phyloP scores from a whole-genome alignment of 2,888 invertebrate species.

The Gryllus longicercus region DNA sequence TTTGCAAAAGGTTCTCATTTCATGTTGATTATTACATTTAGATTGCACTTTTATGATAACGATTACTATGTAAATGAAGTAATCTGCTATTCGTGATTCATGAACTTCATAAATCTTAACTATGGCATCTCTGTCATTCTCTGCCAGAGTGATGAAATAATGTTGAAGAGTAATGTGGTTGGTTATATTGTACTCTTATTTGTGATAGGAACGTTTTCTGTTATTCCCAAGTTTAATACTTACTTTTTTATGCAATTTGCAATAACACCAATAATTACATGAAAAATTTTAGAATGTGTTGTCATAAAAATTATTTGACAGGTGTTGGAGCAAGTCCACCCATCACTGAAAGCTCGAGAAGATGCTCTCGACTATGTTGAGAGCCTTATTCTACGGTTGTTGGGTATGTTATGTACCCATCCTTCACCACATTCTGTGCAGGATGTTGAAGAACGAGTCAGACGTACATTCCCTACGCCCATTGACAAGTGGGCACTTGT shows the following conservation, averaged over 20 bases:
- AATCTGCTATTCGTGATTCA: neutral
- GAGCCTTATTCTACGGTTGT: slow-evolving; percentile 79
- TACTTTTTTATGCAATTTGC: no score
- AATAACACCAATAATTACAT: neutral
- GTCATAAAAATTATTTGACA: slow-evolving; percentile 44
- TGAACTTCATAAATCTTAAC: neutral
- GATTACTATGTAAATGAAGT: no score
- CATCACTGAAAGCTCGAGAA: slow-evolving; percentile 77
- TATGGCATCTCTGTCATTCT: no score
- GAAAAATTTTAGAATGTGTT: neutral
- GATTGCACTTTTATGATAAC: no score
- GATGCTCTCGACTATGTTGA: slow-evolving; percentile 92
- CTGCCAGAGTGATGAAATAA: no score
- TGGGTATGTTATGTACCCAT: slow-evolving; percentile 83
- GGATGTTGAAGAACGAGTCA: slow-evolving; percentile 92
- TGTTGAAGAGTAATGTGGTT: no score
- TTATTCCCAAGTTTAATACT: no score
- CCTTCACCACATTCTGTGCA: slow-evolving; percentile 74
- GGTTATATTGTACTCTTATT: no score
- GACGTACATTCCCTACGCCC: slow-evolving; percentile 89
- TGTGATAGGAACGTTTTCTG: no score
- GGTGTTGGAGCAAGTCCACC: slow-evolving; percentile 89
- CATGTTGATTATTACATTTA: no score
- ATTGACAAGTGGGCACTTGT: slow-evolving; percentile 90
- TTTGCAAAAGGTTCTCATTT: slow-evolving; percentile 71